phyloP scores from a whole-genome alignment of 2,888 invertebrate species.

The Meiosimyza decipiens region DNA sequence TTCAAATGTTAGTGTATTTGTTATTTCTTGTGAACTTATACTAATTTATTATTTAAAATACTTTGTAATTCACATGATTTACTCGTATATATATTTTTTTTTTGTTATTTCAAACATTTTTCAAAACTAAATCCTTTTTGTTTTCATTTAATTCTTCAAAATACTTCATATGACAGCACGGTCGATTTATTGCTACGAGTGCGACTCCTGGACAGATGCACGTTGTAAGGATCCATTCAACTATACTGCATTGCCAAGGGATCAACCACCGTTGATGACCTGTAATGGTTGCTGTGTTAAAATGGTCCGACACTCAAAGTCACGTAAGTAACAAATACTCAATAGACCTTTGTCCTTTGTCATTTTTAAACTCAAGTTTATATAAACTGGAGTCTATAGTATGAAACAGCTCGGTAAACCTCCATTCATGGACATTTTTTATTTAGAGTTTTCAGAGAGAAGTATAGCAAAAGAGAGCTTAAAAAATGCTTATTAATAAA shows the following conservation, averaged over 20 bases:
- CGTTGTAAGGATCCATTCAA: constrained; percentile 93
- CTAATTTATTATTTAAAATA: constrained; percentile 11
- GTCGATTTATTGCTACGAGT: constrained; percentile 93
- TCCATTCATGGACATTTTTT: no score
- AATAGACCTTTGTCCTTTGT: not conserved
- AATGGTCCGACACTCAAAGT: constrained; percentile 91
- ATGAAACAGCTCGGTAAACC: no score
- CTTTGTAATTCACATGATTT: constrained; percentile 31
- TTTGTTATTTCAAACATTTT: not conserved
- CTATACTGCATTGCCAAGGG: constrained; percentile 86
- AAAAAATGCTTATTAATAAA: no score
- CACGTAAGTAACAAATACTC: constrained; percentile 74
- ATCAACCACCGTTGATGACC: constrained; percentile 88
- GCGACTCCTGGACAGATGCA: constrained; percentile 91
- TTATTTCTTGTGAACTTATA: constrained; percentile 27
- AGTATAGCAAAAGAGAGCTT: no score
- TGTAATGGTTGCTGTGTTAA: constrained; percentile 96
- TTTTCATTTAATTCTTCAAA: not conserved
- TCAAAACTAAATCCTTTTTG: no score
- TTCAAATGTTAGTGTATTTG: constrained; percentile 9
- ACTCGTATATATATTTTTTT: constrained; percentile 29
- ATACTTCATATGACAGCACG: constrained; percentile 73
- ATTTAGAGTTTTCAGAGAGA: no score
- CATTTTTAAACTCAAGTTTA: not conserved
- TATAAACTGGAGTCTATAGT: not conserved